These are phyloP conservation scores for Agonopterix heracliana DNA, from an alignment of 2,888 invertebrate genomes.

Conservation along the genomic window DNA sequence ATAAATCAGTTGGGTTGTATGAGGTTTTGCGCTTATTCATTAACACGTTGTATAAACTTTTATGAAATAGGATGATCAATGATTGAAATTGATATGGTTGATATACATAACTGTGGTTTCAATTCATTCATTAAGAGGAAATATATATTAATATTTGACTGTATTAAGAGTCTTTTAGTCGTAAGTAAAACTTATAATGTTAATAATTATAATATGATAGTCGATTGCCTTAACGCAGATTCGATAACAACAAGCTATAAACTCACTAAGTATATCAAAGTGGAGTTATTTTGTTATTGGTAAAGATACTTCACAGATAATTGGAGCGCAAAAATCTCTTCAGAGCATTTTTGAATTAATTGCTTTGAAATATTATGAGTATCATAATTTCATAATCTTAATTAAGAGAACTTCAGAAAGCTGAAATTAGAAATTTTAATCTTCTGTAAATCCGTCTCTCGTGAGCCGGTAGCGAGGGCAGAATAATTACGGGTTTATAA, in stretches of 20 bases:
- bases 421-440: constrained; percentile 67
- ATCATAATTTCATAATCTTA: constrained; percentile 72
- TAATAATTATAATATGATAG: too few relatives aligned
- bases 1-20: too few relatives aligned
- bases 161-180: too few relatives aligned
- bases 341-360: constrained; percentile 64
- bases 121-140: too few relatives aligned
- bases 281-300: constrained; percentile 25
- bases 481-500: constrained; percentile 28
- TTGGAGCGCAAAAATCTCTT: constrained; percentile 47
- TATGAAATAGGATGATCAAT: too few relatives aligned
- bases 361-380: constrained; percentile 68
- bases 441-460: constrained; percentile 47
- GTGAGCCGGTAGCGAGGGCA: constrained; percentile 34
- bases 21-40: too few relatives aligned
- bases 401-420: constrained; percentile 65
- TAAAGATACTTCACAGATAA: constrained; percentile 44
- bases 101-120: too few relatives aligned
- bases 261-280: constrained; percentile 16
- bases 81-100: too few relatives aligned
- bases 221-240: too few relatives aligned
- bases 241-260: background rate
- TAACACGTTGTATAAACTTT: too few relatives aligned
- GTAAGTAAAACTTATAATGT: too few relatives aligned
- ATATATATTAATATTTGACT: too few relatives aligned